Evolutionary conservation across 2,888 invertebrate species (phyloP).

Genomic region (Agrotis ipsilon): DNA sequence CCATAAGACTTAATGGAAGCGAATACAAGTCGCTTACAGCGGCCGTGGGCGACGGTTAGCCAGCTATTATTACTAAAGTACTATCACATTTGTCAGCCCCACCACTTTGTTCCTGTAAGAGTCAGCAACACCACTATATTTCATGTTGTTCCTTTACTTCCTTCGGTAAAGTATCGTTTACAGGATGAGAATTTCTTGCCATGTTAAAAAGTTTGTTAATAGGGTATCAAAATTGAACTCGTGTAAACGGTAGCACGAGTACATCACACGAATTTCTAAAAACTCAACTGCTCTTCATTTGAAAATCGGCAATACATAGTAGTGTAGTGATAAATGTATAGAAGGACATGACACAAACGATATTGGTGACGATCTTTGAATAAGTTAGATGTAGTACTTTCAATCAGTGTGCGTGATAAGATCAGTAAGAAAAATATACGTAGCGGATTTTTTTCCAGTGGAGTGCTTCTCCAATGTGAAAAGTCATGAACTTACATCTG

Average conservation of each 20-base stretch:
- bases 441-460: no score
- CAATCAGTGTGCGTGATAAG: neutral
- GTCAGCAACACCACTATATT: conserved; percentile 57
- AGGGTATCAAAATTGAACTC: neutral
- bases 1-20: conserved; percentile 54
- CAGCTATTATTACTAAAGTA: conserved; percentile 61
- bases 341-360: neutral
- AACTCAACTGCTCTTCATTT: neutral
- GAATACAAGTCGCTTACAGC: conserved; percentile 49
- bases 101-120: conserved; percentile 57
- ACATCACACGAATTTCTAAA: neutral
- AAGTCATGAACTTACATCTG: no score
- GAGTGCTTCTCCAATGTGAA: no score
- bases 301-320: neutral
- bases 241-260: neutral
- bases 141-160: conserved; percentile 42
- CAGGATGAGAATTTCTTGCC: neutral
- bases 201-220: neutral
- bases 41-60: conserved; percentile 56
- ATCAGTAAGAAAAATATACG: neutral
- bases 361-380: neutral
- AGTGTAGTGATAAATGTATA: neutral
- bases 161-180: conserved; percentile 11
- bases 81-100: conserved; percentile 50
- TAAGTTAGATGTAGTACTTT: neutral